Base-by-base conservation (phyloP, 2,797 vertebrate genomes). In the Danio jaintianensis region DNA sequence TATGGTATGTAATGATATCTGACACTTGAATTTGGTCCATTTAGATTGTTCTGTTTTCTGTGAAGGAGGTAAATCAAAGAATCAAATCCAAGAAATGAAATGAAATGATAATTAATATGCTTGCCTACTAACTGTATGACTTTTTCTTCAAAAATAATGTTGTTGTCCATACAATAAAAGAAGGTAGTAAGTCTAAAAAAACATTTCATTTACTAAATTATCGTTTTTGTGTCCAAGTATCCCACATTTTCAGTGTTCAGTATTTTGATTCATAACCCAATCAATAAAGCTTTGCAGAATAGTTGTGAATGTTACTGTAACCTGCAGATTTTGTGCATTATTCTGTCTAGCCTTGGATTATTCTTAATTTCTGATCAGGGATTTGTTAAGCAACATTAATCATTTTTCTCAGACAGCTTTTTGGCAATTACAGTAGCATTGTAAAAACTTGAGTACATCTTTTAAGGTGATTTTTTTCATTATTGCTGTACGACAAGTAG, bases 321-420 rank as follows among this genome's bases (percentile, higher is more conserved):
- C 58, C 47, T 63, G 29, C 45, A 40, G 48, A 48, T 36, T 36
- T 48, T 48, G 45, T 36, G 22, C n/a, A 16, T 75, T 75, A 38
- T 40, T 38, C 16, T 40, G 73, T 75, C 73, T 62, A 63, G 73
- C 29, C 73, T 50, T n/a, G 22, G 59, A 75, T 75, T 36, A 52
- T 20, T 62, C 77, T 62, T 29, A 52, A 52, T 62, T 79, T 71
- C 36, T 40, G 8, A 52, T 45, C 20, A 22, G 29, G 47, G 47
- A 63, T 71, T 78, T 79, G 29, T 61, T 78, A 48, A 52, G 55
- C 53, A 78, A 69, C n/a, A 22, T 52, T 59, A n/a, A 36, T 74
- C 5, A 18, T 64, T 43, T 22, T 10, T 1, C 29, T 29, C 29
- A 7, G n/a, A 50, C 29, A 50, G 38, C 52, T 59, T 50, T 38